Evolutionary conservation across 2,888 invertebrate species (phyloP).

Genomic region (Andrena hattorfiana): DNA sequence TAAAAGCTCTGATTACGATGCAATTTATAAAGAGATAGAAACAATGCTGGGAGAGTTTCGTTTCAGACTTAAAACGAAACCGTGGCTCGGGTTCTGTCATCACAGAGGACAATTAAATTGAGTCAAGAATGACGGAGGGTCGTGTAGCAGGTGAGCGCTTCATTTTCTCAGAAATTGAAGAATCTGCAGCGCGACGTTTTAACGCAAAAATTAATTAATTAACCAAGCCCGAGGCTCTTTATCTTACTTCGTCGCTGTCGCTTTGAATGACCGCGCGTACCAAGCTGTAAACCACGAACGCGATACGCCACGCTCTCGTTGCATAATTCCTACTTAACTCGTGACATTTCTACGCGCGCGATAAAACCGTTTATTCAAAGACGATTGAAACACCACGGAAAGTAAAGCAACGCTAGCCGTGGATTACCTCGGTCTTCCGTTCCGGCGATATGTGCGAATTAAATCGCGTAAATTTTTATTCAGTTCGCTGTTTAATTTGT

Average conservation of each 20-base stretch:
- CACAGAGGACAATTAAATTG: neutral
- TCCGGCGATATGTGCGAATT: no score
- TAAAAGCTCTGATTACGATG: constrained; percentile 23
- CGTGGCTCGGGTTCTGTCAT: neutral
- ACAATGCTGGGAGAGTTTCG: neutral
- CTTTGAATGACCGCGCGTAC: neutral
- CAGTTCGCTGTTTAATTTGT: no score
- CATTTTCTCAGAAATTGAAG: neutral
- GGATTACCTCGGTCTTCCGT: neutral
- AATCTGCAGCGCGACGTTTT: neutral
- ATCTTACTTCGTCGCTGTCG: neutral
- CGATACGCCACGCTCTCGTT: neutral
- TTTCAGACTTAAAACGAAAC: neutral
- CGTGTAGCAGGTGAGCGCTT: neutral
- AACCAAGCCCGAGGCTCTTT: neutral
- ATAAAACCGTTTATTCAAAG: neutral
- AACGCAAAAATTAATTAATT: neutral
- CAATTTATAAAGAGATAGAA: constrained; percentile 2
- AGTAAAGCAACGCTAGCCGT: neutral
- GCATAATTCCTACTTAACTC: neutral
- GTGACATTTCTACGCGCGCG: neutral
- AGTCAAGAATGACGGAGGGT: neutral
- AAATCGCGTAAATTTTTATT: no score
- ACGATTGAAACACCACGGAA: neutral
- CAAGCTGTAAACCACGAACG: neutral